These are phyloP conservation scores for Subacronicta megacephala DNA, from an alignment of 2,888 invertebrate genomes.

Conservation along the genomic window DNA sequence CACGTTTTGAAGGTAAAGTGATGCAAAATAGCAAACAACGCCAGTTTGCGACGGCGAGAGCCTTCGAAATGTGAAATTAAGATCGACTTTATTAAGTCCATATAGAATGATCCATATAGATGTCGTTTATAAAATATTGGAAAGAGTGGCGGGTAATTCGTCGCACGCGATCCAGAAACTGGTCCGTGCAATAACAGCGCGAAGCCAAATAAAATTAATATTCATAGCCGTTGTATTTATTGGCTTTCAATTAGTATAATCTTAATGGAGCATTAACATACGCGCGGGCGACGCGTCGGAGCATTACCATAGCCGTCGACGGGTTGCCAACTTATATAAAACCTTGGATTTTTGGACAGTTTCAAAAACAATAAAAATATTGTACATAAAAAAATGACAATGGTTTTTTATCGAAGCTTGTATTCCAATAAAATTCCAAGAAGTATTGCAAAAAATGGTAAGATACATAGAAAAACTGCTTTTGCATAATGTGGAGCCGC, in stretches of 20 bases:
- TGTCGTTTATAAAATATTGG: constrained; percentile 53
- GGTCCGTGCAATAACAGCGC: constrained; percentile 69
- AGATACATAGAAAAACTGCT: constrained; percentile 23
- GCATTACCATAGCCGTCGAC: constrained; percentile 72
- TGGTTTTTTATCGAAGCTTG: background rate
- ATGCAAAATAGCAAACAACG: background rate
- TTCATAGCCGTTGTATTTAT: constrained; percentile 90
- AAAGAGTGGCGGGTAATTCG: constrained; percentile 59
- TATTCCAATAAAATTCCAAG: constrained; percentile 13
- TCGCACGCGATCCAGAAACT: constrained; percentile 75
- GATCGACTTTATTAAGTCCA: constrained; percentile 36
- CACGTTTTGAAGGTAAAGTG: background rate
- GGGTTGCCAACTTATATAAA: constrained; percentile 71
- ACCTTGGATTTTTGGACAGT: constrained; percentile 28
- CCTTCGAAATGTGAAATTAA: constrained; percentile 11
- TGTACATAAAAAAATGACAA: background rate
- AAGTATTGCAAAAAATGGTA: constrained; percentile 18
- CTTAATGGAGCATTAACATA: constrained; percentile 89
- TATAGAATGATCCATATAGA: constrained; percentile 25
- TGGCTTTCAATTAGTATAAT: constrained; percentile 90
- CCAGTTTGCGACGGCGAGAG: background rate
- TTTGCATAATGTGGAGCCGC: constrained; percentile 34
- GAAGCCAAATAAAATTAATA: constrained; percentile 88
- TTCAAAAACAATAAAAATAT: constrained; percentile 4
- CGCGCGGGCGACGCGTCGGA: constrained; percentile 81